phyloP scores from a whole-genome alignment of 2,888 invertebrate species.

The Biston stratarius region DNA sequence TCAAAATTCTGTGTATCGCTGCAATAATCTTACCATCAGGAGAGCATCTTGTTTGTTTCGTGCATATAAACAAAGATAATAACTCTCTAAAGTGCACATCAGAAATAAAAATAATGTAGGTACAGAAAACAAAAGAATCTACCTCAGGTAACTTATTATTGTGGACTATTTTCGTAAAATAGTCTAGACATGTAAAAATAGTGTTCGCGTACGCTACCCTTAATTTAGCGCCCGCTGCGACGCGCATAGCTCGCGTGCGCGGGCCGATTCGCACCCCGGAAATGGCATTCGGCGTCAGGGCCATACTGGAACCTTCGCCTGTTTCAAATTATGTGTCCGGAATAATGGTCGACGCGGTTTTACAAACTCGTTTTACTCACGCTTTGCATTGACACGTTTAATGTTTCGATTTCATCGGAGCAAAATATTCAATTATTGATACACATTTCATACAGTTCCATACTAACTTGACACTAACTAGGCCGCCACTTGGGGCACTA shows the following conservation, averaged over 20 bases:
- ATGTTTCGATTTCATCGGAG: not conserved
- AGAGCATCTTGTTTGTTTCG: no score
- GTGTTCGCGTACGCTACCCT: constrained; percentile 58
- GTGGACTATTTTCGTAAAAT: constrained; percentile 53
- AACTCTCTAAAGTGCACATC: no score
- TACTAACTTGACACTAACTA: no score
- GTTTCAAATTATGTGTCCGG: constrained; percentile 28
- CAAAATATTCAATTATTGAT: no score
- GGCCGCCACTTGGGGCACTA: no score
- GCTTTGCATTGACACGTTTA: not conserved
- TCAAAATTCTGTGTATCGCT: no score
- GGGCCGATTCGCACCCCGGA: constrained; percentile 69
- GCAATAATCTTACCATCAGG: no score
- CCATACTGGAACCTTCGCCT: constrained; percentile 50
- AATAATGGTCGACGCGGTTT: constrained; percentile 10
- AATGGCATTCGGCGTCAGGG: constrained; percentile 68
- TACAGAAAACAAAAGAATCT: not conserved
- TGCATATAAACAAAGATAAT: no score
- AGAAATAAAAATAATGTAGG: no score
- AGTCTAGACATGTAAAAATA: constrained; percentile 55
- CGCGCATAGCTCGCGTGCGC: constrained; percentile 66
- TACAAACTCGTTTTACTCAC: not conserved
- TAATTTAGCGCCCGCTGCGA: constrained; percentile 70
- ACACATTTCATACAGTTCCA: no score
- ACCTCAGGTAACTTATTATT: not conserved